Base-by-base conservation (phyloP, 2,888 invertebrate species). In the Lasioglossum morio region DNA sequence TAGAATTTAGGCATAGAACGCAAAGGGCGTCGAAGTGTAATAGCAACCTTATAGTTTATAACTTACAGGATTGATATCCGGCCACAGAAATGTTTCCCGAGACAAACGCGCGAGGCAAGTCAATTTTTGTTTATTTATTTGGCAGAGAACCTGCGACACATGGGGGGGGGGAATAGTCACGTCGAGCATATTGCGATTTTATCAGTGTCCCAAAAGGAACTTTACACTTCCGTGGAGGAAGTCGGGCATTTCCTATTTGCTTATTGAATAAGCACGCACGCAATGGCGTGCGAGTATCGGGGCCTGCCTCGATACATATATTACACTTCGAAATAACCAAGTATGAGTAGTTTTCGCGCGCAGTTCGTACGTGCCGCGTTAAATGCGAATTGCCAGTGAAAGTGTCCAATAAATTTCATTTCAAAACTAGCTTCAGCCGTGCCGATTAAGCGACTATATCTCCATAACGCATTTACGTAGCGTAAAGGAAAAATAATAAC, bases 181-280 rank as follows among this genome's bases (percentile, higher is more conserved):
- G 66, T 69, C 30, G 4, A 87, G 37, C 73, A 77, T 48, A 82
- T 80, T 76, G 27, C 23, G 85, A 87, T 87, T 73, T 70, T 78
- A 85, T 88, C 88, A 79, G 46, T 81, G 57, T 72, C 66, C 81
- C 72, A 27, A 46, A 85, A 88, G 85, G 87, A 74, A 86, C 72
- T 77, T 79, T 83, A 60, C 81, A 77, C 86, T 90, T 91, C 88
- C 87, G 88, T 70, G 66, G 85, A 87, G 88, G 88, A 89, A 90
- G 89, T 87, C 78, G 89, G 88, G 89, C 87, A 82, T 92, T 90
- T 89, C 89, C 90, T 86, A 88, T 77, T 85, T 81, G 89, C 86
- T 82, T 81, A 81, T 90, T 90, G 90, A 87, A 88, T 86, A 90
- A 91, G 88, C 88, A 77, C 48, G 84, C 91, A 88, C 89, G 91